Evolutionary conservation across 2,888 invertebrate species (phyloP), one percentile per base, ranked within the genome.

Genomic region (Thera britannica): DNA sequence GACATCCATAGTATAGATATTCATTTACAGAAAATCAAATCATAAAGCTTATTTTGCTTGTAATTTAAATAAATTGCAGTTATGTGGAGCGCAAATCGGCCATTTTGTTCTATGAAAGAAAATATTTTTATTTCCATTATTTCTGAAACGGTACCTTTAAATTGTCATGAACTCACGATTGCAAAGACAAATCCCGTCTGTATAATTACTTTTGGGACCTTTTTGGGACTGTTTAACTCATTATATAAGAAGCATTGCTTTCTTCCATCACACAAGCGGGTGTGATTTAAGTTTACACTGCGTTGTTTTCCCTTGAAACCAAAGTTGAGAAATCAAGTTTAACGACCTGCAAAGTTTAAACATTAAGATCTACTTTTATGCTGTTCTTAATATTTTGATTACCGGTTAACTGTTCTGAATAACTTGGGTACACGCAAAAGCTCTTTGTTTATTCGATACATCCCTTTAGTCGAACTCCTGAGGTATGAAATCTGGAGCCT

Each of bases 291-390:
- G 78, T 83, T 86, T 77, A 75, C 78, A 81, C 80, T 79, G 81
- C 80, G 79, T 84, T 87, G 84, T 86, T 85, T 85, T 82, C 87
- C 82, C 84, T 83, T 87, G 88, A 86, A 81, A 64, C 74, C 76
- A 71, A 84, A 86, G 83, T 84, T 84, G 72, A 76, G 75, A 82
- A 80, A 85, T 87, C 85, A 85, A 88, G 84, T 87, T 85, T 85
- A 86, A 86, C 83, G 76, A 85, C 80, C 83, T 80, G 79, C 75
- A 67, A 87, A 89, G 78, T 87, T 86, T 78, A 79, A 74, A 79
- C 80, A 79, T 85, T 81, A 82, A 82, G 81, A 75, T 78, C 79
- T 77, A 72, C 81, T 84, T 83, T 83, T 79, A 83, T 77, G 75
- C 75, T 77, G 78, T 74, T 74, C 73, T 70, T 77, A 75, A 81